A percentile compares a stretch with the other conserved stretches of the same genome.
These are phyloP conservation scores for Drosophila macrospina DNA, from an alignment of 2,888 invertebrate species.

Conservation along the genomic window DNA sequence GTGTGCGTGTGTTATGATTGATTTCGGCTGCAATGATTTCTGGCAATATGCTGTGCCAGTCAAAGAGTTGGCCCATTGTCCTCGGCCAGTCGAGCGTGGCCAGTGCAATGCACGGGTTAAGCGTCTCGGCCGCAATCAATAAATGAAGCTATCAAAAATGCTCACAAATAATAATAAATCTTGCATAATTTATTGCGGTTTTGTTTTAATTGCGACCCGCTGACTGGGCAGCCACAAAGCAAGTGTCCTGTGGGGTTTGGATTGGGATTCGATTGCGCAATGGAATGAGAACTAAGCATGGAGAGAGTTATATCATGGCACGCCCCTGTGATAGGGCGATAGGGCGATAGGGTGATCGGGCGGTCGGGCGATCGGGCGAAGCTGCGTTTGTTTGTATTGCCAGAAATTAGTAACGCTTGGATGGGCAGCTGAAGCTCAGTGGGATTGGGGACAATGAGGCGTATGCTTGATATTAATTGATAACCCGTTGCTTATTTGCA, in stretches of 20 bases:
- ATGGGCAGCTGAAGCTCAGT: constrained; percentile 36
- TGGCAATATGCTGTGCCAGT: constrained; percentile 64
- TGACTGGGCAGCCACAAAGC: constrained; percentile 70
- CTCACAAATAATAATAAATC: constrained; percentile 13
- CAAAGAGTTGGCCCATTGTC: constrained; percentile 64
- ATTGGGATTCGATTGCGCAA: too few relatives aligned
- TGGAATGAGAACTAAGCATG: constrained; percentile 32
- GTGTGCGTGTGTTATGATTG: constrained; percentile 64
- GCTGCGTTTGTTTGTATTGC: constrained; percentile 69
- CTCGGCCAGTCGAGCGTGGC: constrained; percentile 70
- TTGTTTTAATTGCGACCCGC: constrained; percentile 78
- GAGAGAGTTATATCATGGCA: constrained; percentile 75
- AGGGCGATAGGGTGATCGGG: too few relatives aligned
- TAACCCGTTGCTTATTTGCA: constrained; percentile 81
- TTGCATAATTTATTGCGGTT: constrained; percentile 64
- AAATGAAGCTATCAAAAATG: constrained; percentile 1
- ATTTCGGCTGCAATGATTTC: constrained; percentile 44
- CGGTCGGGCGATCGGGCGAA: constrained; percentile 13
- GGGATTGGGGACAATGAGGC: constrained; percentile 48
- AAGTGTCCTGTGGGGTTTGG: constrained; percentile 16
- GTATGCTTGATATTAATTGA: constrained; percentile 77
- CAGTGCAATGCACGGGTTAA: constrained; percentile 67
- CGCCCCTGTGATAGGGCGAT: constrained; percentile 57
- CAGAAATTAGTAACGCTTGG: constrained; percentile 66
- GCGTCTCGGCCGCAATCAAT: constrained; percentile 13